These are phyloP conservation scores for Boleophthalmus pectinirostris DNA, from an alignment of 2,113 vertebrate species.

Conservation along the genomic window DNA sequence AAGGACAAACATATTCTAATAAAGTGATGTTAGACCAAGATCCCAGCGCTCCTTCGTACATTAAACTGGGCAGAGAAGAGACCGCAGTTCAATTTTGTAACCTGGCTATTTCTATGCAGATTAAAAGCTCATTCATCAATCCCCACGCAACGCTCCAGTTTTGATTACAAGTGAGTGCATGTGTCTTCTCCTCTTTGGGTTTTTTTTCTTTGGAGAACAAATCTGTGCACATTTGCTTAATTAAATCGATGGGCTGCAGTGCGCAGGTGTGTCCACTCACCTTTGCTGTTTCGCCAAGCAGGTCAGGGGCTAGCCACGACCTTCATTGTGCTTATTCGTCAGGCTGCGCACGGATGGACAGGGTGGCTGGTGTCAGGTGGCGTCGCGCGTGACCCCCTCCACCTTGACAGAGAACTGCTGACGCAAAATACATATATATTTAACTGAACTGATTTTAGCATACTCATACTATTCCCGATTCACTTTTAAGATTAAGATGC, in stretches of 20 bases:
- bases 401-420: constrained; percentile 27
- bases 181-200: not conserved
- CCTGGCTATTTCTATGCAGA: constrained; percentile 69
- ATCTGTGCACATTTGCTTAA: constrained; percentile 51
- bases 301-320: constrained; percentile 59
- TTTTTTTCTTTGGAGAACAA: constrained; percentile 23
- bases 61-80: constrained; percentile 48
- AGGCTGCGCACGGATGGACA: constrained; percentile 55
- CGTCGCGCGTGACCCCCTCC: constrained; percentile 42
- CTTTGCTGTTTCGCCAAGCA: constrained; percentile 48
- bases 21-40: constrained; percentile 57
- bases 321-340: constrained; percentile 70
- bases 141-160: constrained; percentile 39
- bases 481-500: not conserved
- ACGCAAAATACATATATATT: constrained; percentile 20
- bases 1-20: constrained; percentile 82
- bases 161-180: constrained; percentile 47
- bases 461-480: not conserved
- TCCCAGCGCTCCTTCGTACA: constrained; percentile 59
- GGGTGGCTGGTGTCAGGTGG: constrained; percentile 49
- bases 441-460: no score
- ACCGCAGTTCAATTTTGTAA: constrained; percentile 64
- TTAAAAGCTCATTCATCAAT: constrained; percentile 75
- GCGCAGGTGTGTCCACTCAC: constrained; percentile 61
- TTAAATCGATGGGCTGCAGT: constrained; percentile 66